These are phyloP conservation scores for Nephrotoma flavescens DNA, from an alignment of 2,888 invertebrate genomes.

Conservation along the genomic window DNA sequence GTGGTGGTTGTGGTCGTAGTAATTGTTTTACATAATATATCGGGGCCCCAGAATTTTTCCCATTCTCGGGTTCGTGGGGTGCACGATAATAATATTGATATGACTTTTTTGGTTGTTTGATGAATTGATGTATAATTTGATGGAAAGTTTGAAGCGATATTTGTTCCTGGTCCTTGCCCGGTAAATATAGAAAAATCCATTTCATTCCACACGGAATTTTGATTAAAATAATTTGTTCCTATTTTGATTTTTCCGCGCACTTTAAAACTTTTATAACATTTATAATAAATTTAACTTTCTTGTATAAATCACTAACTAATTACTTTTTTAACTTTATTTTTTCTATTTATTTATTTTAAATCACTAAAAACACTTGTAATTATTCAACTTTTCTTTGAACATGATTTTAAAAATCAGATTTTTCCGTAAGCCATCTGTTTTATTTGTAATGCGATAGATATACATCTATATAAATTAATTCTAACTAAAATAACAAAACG, in stretches of 20 bases:
- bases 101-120: neutral
- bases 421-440: neutral
- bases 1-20: neutral
- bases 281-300: neutral
- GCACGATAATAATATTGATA: slow-evolving; percentile 2
- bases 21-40: slow-evolving; percentile 18
- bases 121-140: neutral
- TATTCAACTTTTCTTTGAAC: neutral
- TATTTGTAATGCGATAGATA: neutral
- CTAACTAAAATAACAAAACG: neutral
- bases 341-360: neutral
- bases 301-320: neutral
- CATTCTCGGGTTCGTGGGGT: slow-evolving; percentile 9
- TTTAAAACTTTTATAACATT: neutral
- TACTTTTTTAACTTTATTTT: neutral
- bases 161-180: slow-evolving; percentile 1
- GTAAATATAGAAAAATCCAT: slow-evolving; percentile 4
- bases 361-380: neutral
- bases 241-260: neutral
- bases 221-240: neutral
- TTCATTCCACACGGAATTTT: slow-evolving; percentile 1
- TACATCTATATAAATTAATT: neutral
- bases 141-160: neutral
- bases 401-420: neutral
- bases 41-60: slow-evolving; percentile 19